These are phyloP conservation scores for Rhynchotus rufescens DNA, from an alignment of 2,797 vertebrate genomes.

Conservation along the genomic window DNA sequence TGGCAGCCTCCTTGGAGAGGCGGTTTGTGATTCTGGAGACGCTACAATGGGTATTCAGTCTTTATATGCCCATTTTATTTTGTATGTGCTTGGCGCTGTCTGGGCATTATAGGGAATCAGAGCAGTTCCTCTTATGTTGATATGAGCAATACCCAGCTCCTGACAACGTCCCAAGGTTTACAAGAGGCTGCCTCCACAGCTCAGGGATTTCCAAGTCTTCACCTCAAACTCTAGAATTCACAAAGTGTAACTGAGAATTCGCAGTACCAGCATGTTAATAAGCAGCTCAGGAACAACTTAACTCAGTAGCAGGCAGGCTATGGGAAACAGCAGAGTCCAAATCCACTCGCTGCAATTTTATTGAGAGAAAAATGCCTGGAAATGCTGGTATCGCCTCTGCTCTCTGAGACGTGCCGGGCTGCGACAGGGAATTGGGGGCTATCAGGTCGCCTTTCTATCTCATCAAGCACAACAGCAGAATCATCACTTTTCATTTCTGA, in stretches of 20 bases:
- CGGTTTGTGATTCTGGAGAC: neutral
- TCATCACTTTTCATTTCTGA: neutral
- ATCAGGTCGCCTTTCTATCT: neutral
- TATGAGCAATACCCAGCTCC: neutral
- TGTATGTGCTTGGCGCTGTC: neutral
- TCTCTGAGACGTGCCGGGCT: neutral
- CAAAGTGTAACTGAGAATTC: neutral
- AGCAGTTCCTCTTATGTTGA: neutral
- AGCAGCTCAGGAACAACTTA: neutral
- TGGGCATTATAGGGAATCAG: neutral
- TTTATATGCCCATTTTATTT: neutral
- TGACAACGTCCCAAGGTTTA: neutral
- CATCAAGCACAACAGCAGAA: neutral
- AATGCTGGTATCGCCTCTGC: rapidly evolving
- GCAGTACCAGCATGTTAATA: neutral
- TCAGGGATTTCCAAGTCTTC: neutral
- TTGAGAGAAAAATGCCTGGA: neutral
- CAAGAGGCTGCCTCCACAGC: neutral
- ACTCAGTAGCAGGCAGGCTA: neutral
- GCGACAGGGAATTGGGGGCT: neutral
- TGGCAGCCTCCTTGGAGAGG: neutral
- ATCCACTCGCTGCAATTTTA: rapidly evolving
- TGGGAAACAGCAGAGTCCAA: rapidly evolving
- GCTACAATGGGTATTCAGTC: neutral
- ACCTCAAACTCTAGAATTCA: neutral